Conservation (phyloP, 1,140 invertebrate species). For the Pomacea maculata region DNA sequence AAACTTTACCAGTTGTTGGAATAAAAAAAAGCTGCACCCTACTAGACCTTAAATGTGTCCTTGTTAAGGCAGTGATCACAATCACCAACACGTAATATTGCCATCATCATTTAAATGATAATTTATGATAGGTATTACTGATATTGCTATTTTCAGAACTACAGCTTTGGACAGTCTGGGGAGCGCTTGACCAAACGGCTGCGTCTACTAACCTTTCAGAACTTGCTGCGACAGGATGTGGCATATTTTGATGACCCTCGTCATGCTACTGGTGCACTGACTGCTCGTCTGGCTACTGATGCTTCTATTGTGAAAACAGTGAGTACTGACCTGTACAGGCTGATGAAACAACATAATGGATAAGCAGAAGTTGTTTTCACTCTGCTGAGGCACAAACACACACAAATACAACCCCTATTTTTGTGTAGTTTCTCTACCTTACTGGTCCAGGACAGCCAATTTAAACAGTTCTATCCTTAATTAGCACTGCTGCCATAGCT, state of each 20-base stretch:
- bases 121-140: neutral
- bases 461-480: no score
- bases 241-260: slow-evolving; percentile 69
- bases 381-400: no score
- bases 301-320: slow-evolving; percentile 68
- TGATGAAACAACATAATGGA: no score
- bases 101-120: neutral
- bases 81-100: neutral
- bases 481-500: no score
- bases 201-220: slow-evolving; percentile 64
- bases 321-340: slow-evolving; percentile 23
- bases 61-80: neutral
- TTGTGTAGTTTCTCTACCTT: no score
- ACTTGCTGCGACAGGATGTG: slow-evolving; percentile 68
- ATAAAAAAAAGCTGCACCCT: no score
- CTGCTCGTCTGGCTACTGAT: slow-evolving; percentile 69
- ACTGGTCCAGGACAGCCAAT: no score
- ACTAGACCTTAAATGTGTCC: neutral
- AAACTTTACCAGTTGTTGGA: no score
- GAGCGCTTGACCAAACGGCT: slow-evolving; percentile 67
- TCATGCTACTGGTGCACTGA: slow-evolving; percentile 68
- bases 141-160: slow-evolving; percentile 30
- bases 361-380: no score
- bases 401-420: no score
- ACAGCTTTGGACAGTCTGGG: slow-evolving; percentile 74